Evolutionary conservation across 2,888 invertebrate genomes (phyloP).

Genomic region (Druceiella hillmani): DNA sequence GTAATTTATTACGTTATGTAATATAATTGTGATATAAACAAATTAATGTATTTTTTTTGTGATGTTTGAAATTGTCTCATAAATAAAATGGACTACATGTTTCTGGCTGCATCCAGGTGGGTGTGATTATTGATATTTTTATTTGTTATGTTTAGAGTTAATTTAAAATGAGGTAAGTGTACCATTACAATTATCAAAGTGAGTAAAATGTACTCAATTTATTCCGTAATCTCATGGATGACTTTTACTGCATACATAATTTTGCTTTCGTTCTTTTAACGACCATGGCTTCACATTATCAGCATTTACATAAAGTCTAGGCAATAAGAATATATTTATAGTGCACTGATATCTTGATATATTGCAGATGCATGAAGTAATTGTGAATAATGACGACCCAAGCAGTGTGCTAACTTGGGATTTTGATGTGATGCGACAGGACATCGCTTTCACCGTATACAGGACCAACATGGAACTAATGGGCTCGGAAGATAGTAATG

Average conservation of each 20-base stretch:
- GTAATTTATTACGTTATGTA: neutral
- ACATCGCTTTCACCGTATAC: constrained; percentile 77
- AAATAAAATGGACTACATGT: neutral
- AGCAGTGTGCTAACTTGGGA: constrained; percentile 95
- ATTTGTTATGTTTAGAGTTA: too few relatives aligned
- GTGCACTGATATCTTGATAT: too few relatives aligned
- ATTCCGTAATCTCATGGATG: too few relatives aligned
- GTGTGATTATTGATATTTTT: neutral
- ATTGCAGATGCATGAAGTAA: constrained; percentile 64
- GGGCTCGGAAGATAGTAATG: constrained; percentile 20
- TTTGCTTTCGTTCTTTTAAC: too few relatives aligned
- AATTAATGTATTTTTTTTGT: constrained; percentile 6
- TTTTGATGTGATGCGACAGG: constrained; percentile 88
- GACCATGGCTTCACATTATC: too few relatives aligned
- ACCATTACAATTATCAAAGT: too few relatives aligned
- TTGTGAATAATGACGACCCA: constrained; percentile 74
- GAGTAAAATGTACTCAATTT: too few relatives aligned
- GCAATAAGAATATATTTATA: too few relatives aligned
- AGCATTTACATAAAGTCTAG: too few relatives aligned
- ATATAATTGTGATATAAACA: neutral
- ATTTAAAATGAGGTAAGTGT: too few relatives aligned
- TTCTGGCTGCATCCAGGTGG: neutral
- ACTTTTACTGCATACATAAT: too few relatives aligned
- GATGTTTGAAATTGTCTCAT: neutral
- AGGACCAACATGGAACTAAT: constrained; percentile 34